Evolutionary conservation across 2,888 invertebrate species (phyloP).

Genomic region (Tribolium freemani): DNA sequence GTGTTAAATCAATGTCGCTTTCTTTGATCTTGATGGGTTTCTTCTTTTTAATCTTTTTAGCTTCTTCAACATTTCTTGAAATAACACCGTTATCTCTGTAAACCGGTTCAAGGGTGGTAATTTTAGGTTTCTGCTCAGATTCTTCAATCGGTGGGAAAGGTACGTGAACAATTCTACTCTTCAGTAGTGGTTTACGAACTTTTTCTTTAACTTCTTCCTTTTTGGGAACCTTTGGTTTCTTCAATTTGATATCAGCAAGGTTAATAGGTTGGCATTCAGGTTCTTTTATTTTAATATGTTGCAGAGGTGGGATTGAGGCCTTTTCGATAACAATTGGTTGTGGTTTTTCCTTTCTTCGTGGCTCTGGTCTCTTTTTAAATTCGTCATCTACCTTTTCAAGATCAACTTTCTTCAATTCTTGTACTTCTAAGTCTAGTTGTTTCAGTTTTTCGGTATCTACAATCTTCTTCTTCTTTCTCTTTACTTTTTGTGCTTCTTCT

Average conservation of each 20-base stretch:
- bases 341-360: constrained; percentile 54
- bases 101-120: constrained; percentile 61
- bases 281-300: constrained; percentile 70
- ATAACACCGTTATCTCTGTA: constrained; percentile 65
- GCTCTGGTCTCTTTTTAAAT: constrained; percentile 53
- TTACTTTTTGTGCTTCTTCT: constrained; percentile 67
- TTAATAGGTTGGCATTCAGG: constrained; percentile 71
- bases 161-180: constrained; percentile 76
- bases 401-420: constrained; percentile 62
- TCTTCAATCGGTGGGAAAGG: constrained; percentile 65
- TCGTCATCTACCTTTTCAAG: constrained; percentile 62
- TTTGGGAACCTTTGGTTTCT: constrained; percentile 58
- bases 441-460: constrained; percentile 63
- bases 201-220: constrained; percentile 60
- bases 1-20: constrained; percentile 61
- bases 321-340: constrained; percentile 41
- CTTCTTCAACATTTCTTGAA: constrained; percentile 69
- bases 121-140: constrained; percentile 57
- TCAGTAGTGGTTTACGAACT: constrained; percentile 78
- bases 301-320: constrained; percentile 30
- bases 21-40: constrained; percentile 66
- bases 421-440: constrained; percentile 65
- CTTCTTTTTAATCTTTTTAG: constrained; percentile 61
- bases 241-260: constrained; percentile 77
- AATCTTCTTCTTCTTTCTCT: constrained; percentile 63